Evolutionary conservation across 2,888 invertebrate species (phyloP).

Genomic region (Stegophylla sp.): DNA sequence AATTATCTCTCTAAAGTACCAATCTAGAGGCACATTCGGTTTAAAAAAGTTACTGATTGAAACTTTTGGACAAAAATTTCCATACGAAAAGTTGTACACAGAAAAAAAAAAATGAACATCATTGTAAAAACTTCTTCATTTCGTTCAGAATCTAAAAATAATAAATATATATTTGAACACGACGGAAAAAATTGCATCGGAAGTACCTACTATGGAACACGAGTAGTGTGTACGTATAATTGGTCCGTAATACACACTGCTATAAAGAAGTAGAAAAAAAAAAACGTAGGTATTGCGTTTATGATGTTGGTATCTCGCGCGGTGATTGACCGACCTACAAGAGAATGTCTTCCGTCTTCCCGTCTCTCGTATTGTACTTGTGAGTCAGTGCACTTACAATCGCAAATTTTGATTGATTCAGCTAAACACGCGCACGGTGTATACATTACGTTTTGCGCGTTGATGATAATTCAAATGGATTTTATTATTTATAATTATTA

Average conservation of each 20-base stretch:
- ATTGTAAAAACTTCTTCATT: no score
- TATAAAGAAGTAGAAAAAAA: conserved; percentile 3
- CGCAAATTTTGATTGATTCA: conserved; percentile 49
- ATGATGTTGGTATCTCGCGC: conserved; percentile 43
- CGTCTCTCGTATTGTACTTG: conserved; percentile 34
- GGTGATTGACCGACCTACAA: conserved; percentile 59
- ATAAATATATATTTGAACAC: not conserved
- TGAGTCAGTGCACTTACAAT: conserved; percentile 51
- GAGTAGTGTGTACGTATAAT: not conserved
- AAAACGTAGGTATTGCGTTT: not conserved
- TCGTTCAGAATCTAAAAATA: no score
- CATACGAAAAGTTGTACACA: no score
- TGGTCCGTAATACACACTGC: conserved; percentile 5
- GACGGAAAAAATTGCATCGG: conserved; percentile 1
- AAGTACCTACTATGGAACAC: conserved; percentile 10
- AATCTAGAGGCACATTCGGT: no score
- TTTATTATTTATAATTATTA: no score
- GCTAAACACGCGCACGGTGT: not conserved
- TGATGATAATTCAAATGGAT: not conserved
- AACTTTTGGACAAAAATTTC: no score
- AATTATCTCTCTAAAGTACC: no score
- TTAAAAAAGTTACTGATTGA: no score
- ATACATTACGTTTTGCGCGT: not conserved
- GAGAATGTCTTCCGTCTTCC: conserved; percentile 59
- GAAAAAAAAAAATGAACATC: no score